Base-by-base conservation (phyloP, 2,797 vertebrate genomes). In the Distichodus sexfasciatus region DNA sequence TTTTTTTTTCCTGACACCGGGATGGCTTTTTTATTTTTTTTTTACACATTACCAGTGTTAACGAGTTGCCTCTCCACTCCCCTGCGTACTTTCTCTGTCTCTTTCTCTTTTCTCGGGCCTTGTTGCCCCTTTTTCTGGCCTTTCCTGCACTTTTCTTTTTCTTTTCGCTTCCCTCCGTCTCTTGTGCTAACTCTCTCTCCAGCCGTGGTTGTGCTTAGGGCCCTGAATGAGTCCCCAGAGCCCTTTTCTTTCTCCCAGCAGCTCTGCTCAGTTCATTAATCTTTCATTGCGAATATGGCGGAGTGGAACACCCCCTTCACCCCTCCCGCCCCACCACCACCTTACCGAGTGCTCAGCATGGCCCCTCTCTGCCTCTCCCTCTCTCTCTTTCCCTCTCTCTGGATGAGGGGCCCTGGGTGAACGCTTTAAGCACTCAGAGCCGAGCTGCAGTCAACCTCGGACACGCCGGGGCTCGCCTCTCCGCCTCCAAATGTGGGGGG, bases 241-340 rank as follows among this genome's bases (percentile, higher is more conserved):
- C 87, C 87, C 81, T 84, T 79, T 84, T 75, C 61, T 86, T 86
- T 86, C 84, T 89, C 89, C 88, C 87, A 86, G 85, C 86, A 89
- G 88, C 90, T 89, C 86, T 87, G 81, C 85, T 87, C 86, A 87
- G 86, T 92, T 91, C 90, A 91, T 92, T 90, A 91, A 90, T 92
- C 89, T 90, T 90, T 90, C 90, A 92, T 91, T 90, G 89, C 87
- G 88, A 91, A 88, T 84, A 86, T 78, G 83, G 87, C 86, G 83
- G 84, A 87, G 82, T 81, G 87, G 84, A 89, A 88, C 82, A 72
- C 75, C 69, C 75, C 79, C 69, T 58, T 38, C 4, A 23, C 15
- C 28, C 17, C 6, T 3, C 12, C 2, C 21, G 2, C 12, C 1
- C 40, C 12, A 40, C n/a, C n/a, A n/a, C n/a, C n/a, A n/a, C n/a